Percentiles rank a stretch among this genome's conserved stretches.
phyloP scores from a whole-genome alignment of 2,888 invertebrate species.

The Orthonevra nobilis region DNA sequence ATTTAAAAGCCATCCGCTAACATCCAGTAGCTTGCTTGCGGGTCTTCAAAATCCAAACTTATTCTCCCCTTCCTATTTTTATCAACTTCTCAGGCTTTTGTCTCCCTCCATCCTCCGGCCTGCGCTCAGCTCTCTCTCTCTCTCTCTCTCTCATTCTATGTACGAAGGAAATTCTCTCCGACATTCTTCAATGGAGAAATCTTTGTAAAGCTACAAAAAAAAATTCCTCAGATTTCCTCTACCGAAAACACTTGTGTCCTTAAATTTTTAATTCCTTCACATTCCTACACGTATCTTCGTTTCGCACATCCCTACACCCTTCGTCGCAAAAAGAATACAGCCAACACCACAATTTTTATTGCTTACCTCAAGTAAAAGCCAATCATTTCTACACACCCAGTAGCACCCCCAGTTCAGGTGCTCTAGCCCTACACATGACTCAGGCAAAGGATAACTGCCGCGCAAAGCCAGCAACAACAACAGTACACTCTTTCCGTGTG shows the following conservation, averaged over 20 bases:
- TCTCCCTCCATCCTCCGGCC: no score
- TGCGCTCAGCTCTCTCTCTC: no score
- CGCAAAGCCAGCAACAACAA: conserved; percentile 41
- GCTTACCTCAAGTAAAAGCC: conserved; percentile 69
- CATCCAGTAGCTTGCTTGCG: no score
- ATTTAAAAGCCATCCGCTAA: no score
- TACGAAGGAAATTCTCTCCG: conserved; percentile 38
- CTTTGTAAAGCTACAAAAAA: conserved; percentile 15
- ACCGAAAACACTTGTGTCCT: conserved; percentile 53
- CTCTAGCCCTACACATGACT: conserved; percentile 53
- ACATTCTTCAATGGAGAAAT: conserved; percentile 50
- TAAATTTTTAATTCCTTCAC: conserved; percentile 67
- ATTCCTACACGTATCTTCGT: conserved; percentile 51
- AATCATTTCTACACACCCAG: conserved; percentile 60
- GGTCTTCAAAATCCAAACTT: neutral
- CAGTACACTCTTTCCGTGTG: conserved; percentile 19
- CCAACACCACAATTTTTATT: conserved; percentile 64
- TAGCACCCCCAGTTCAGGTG: conserved; percentile 13
- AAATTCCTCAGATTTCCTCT: conserved; percentile 58
- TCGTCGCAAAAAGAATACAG: conserved; percentile 12
- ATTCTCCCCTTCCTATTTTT: no score
- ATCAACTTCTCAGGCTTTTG: no score
- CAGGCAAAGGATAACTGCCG: conserved; percentile 45
- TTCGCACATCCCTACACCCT: neutral
- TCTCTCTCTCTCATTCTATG: neutral